Conservation (phyloP, 1,140 invertebrate genomes). For the Drosophila obscura region DNA sequence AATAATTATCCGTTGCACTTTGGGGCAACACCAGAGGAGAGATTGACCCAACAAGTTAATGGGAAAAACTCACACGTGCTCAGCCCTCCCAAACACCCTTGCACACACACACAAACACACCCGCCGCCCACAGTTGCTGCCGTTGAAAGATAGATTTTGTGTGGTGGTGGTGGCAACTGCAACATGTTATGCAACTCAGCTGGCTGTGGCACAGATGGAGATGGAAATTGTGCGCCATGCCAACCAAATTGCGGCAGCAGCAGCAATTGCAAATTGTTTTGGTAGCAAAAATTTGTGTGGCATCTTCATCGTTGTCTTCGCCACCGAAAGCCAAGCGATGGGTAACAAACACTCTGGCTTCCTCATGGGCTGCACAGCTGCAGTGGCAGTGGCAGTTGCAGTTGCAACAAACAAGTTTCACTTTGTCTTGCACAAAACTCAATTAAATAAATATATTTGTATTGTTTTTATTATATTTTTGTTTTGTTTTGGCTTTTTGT, state of each 20-base stretch:
- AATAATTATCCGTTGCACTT: slow-evolving; percentile 46
- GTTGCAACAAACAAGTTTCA: slow-evolving; percentile 41
- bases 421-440: slow-evolving; percentile 55
- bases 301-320: slow-evolving; percentile 23
- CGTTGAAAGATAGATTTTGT: slow-evolving; percentile 39
- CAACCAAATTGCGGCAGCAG: slow-evolving; percentile 64
- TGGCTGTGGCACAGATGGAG: slow-evolving; percentile 36
- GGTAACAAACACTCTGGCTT: slow-evolving; percentile 34
- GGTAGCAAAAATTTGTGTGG: slow-evolving; percentile 63
- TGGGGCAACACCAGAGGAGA: slow-evolving; percentile 41
- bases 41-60: slow-evolving; percentile 59
- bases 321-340: slow-evolving; percentile 16
- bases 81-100: neutral
- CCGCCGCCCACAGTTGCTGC: slow-evolving; percentile 8
- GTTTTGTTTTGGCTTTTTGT: slow-evolving; percentile 5
- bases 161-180: slow-evolving; percentile 22
- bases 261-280: slow-evolving; percentile 79
- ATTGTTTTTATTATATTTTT: slow-evolving; percentile 13
- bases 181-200: slow-evolving; percentile 55
- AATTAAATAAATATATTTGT: slow-evolving; percentile 51
- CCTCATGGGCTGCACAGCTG: slow-evolving; percentile 9
- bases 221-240: slow-evolving; percentile 60
- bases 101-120: neutral
- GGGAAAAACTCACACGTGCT: slow-evolving; percentile 46
- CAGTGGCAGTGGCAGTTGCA: too few relatives aligned